Percentiles rank a stretch among this genome's conserved stretches.
Conservation (phyloP, 2,888 invertebrate species). For the Eutolmus rufibarbis region DNA sequence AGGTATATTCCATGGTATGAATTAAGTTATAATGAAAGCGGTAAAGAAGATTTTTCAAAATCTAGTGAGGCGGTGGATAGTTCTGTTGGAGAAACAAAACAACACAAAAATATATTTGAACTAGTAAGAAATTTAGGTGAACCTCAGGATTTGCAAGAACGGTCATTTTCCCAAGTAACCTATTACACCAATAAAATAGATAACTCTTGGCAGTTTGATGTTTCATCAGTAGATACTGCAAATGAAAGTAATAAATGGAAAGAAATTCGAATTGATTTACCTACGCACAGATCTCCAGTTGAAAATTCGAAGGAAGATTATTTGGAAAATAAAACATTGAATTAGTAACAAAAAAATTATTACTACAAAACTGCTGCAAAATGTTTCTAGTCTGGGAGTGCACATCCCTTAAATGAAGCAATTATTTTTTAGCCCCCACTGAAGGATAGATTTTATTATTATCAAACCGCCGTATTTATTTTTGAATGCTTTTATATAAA, state of each 20-base stretch:
- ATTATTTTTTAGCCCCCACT: not conserved
- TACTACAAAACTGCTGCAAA: not conserved
- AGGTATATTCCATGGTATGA: constrained; percentile 71
- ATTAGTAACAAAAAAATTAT: not conserved
- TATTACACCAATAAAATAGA: constrained; percentile 52
- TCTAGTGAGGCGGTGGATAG: constrained; percentile 38
- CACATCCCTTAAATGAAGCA: not conserved
- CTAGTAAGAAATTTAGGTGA: constrained; percentile 49
- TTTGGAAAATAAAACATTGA: not conserved
- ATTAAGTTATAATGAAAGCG: constrained; percentile 36
- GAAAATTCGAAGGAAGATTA: not conserved
- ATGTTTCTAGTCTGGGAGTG: constrained; percentile 26
- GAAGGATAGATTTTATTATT: not conserved
- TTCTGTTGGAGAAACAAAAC: constrained; percentile 47
- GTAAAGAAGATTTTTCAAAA: not conserved
- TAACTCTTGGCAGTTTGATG: constrained; percentile 18
- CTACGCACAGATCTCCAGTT: constrained; percentile 66
- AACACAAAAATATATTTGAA: constrained; percentile 58
- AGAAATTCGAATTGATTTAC: constrained; percentile 66
- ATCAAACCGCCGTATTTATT: not conserved
- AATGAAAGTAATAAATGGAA: not conserved
- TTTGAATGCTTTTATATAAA: not conserved
- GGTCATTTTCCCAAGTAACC: constrained; percentile 51
- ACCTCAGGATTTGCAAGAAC: constrained; percentile 28
- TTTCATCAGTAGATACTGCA: not conserved